Conservation (phyloP, 2,888 invertebrate species). For the Folsomia manolachei region DNA sequence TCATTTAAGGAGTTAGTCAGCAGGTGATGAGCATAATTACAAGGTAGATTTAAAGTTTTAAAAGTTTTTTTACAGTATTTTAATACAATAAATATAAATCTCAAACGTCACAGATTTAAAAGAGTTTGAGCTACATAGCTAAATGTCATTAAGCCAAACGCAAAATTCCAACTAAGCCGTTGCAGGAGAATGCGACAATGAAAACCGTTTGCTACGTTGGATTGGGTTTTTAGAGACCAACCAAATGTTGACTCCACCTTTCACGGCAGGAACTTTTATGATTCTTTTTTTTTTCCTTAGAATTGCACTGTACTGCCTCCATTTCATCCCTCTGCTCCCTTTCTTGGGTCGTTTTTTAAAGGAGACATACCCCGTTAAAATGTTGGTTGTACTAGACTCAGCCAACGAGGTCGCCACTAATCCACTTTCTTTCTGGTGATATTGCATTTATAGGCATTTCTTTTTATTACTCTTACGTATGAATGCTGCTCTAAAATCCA, state of each 20-base stretch:
- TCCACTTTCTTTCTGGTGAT: not conserved
- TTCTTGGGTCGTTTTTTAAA: too few species aligned
- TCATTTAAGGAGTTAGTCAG: not conserved
- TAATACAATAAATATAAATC: too few species aligned
- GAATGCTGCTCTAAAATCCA: too few species aligned
- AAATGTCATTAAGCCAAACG: too few species aligned
- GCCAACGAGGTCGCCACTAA: not conserved
- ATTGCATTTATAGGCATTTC: too few species aligned
- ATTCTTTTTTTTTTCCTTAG: conserved; percentile 25
- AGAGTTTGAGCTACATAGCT: too few species aligned
- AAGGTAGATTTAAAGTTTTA: too few species aligned
- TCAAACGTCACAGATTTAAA: too few species aligned
- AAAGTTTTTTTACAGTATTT: too few species aligned
- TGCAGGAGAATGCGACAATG: conserved; percentile 1
- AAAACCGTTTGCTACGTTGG: conserved; percentile 23
- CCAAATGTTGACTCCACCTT: conserved; percentile 50
- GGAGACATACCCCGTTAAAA: not conserved
- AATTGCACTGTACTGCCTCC: not conserved
- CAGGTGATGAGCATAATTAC: not conserved
- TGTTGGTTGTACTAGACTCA: not conserved
- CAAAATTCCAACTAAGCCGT: too few species aligned
- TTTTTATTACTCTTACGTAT: too few species aligned
- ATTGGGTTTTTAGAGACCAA: conserved; percentile 50
- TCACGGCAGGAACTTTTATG: conserved; percentile 13
- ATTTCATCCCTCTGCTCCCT: not conserved